Evolutionary conservation across 2,797 vertebrate genomes (phyloP), one percentile per base, ranked within the genome.

Genomic region (Parambassis ranga): DNA sequence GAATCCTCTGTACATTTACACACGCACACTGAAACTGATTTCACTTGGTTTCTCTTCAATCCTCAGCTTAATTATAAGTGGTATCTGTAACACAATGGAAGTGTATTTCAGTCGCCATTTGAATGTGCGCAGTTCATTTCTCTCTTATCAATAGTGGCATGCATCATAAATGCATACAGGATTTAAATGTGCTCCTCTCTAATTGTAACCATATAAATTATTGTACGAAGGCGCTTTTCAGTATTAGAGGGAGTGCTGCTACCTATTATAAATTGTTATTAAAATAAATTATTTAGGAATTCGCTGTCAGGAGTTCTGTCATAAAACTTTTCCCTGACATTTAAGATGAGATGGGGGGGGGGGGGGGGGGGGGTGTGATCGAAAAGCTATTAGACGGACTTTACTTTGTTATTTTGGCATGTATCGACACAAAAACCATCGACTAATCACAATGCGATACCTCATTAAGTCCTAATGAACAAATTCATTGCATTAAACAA

Each of bases 391-490:
- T 92, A 90, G 87, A 90, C 82, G 80, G 77, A 86, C 87, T 89
- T 88, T 84, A 87, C 90, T 90, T 89, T 92, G 88, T 91, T 92
- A 92, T 91, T 91, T 87, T 90, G 85, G 83, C 85, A 79, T 76
- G 79, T 91, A 92, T 92, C 55, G 91, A 93, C 90, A 88, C 63
- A 60, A 89, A 85, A 89, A 75, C 81, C 88, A 91, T 92, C 81
- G 88, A 91, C 88, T 88, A 90, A 93, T 92, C 90, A 90, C 90
- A 89, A 93, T 89, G 91, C 91, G 86, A 90, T 90, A 90, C 81
- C 86, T 91, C 90, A 92, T 92, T 92, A 92, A 87, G 90, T 89
- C 86, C 86, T 92, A 88, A 92, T 90, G 89, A 90, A 91, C 86
- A 90, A 91, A 92, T 90, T 90, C 89, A 90, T 87, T 87, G 89